These are phyloP conservation scores for Pseudococcus jackbeardsleyi DNA, from an alignment of 2,888 invertebrate genomes.

Conservation along the genomic window DNA sequence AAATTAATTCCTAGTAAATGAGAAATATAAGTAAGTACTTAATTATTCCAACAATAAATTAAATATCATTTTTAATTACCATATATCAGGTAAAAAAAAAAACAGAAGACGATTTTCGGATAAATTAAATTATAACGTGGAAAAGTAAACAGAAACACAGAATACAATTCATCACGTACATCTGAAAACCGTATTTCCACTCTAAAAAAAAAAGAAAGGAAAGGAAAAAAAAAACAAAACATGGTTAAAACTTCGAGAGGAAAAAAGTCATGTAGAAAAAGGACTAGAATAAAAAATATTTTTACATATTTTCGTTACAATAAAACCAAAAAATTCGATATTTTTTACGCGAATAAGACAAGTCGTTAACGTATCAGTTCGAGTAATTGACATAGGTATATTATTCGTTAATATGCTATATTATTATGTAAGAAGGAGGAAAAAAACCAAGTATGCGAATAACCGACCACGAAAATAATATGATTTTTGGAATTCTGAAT, in stretches of 20 bases:
- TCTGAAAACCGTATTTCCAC: not conserved
- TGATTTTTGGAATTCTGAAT: too few relatives aligned
- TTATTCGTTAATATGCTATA: not conserved
- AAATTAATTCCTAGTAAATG: too few relatives aligned
- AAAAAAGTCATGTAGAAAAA: constrained; percentile 40
- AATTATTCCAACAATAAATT: too few relatives aligned
- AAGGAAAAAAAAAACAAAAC: too few relatives aligned
- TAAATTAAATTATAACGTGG: not conserved
- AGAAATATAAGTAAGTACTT: too few relatives aligned
- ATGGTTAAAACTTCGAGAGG: not conserved
- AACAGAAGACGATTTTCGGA: not conserved
- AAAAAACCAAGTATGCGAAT: not conserved
- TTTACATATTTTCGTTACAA: constrained; percentile 18
- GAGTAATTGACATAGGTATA: constrained; percentile 18
- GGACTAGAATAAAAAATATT: constrained; percentile 26
- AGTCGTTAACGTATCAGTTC: not conserved
- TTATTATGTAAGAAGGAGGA: not conserved
- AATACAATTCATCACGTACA: not conserved
- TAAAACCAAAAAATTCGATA: constrained; percentile 7
- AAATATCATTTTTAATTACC: too few relatives aligned
- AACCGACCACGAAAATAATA: constrained; percentile 5
- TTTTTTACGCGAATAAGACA: not conserved
- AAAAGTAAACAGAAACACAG: not conserved
- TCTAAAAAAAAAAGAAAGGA: not conserved
- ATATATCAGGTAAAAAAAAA: not conserved